Evolutionary conservation across 2,113 vertebrate species (phyloP), one percentile per base, ranked within the genome.

Genomic region (Microtus pennsylvanicus): DNA sequence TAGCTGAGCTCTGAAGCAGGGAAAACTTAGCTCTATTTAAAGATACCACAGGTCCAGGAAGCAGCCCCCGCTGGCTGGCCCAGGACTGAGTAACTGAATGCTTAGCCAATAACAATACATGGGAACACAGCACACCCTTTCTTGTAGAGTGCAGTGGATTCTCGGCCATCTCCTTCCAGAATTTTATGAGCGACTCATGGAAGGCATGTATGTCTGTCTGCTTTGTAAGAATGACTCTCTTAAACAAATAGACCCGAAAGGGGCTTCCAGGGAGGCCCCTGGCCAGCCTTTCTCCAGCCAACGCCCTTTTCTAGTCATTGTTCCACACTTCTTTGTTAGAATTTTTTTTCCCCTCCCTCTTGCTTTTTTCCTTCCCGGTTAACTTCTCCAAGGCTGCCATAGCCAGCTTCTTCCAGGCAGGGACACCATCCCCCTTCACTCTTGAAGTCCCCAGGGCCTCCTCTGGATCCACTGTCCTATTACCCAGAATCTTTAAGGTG

Each of bases 1-100:
- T 78, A 82, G 85, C 72, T 72, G n/a, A 7, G 77, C 42, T 77
- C 13, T 91, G 77, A 96, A 86, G 55, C 69, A 82, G 81, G 94
- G 83, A 78, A 94, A 97, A 97, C 95, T 96, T 97, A 72, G 76
- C 96, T 96, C 95, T 95, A 94, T 97, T 96, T 95, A 97, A 96
- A 95, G 97, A 97, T 97, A 94, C 97, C 97, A 96, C 96, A 97
- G 97, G 97, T 97, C 90, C 95, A 96, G 97, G 97, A 98, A 97
- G 97, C 85, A 92, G 95, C 95, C 96, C 96, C 94, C 87, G 78
- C 95, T 2, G 76, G 91, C 90, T 38, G 86, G 94, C 96, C 28
- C 19, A 77, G 94, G 96, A 91, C 74, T 96, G 90, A 87, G 65
- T 50, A 95, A 81, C 93, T 7, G 24, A 95, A 85, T 33, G 91